Evolutionary conservation across 2,797 vertebrate genomes (phyloP).

Genomic region (Catamblyrhynchus diadema): DNA sequence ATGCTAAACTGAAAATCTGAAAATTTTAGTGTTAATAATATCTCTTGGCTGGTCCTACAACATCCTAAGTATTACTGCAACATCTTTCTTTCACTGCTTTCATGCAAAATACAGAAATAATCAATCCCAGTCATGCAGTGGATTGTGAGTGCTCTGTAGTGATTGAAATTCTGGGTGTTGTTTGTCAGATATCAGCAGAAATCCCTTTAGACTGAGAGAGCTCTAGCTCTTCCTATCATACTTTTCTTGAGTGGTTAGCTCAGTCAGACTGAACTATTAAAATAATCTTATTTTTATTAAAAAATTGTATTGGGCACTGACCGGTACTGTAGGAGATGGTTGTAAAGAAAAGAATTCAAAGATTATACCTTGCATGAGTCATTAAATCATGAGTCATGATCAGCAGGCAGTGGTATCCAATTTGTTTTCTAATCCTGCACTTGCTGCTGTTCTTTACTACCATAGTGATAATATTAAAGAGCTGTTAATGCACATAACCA

Average conservation of each 20-base stretch:
- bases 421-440: constrained; percentile 24
- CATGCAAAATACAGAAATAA: background rate
- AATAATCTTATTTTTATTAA: background rate
- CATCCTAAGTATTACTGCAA: background rate
- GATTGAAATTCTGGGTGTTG: background rate
- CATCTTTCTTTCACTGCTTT: background rate
- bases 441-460: constrained; percentile 42
- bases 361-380: constrained; percentile 38
- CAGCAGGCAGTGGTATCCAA: constrained; percentile 45
- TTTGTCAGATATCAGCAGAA: constrained; percentile 4
- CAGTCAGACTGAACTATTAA: background rate
- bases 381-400: constrained; percentile 53
- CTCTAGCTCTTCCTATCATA: background rate
- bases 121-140: background rate
- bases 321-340: background rate
- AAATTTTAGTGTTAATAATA: background rate
- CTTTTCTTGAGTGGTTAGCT: background rate
- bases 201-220: background rate
- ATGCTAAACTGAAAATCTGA: background rate
- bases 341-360: constrained; percentile 18
- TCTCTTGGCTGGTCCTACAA: background rate
- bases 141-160: background rate
- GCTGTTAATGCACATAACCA: constrained; percentile 14
- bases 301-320: background rate
- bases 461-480: constrained; percentile 54